These are phyloP conservation scores for Synanthedon tipuliformis DNA, from an alignment of 2,888 invertebrate species.

Conservation along the genomic window DNA sequence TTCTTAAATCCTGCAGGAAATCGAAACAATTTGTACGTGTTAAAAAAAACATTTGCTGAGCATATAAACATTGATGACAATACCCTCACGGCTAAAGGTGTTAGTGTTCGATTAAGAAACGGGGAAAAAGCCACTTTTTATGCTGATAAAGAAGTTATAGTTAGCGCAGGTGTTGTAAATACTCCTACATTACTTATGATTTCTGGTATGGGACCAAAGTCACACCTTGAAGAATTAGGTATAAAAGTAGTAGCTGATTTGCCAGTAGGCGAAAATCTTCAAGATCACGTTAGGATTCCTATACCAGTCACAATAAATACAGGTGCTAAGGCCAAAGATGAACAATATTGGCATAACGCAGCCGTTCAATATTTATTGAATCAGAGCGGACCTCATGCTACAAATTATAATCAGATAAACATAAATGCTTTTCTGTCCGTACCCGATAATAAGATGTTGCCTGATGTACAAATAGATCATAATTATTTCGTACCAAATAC, in stretches of 20 bases:
- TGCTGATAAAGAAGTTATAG: conserved; percentile 41
- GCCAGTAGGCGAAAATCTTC: conserved; percentile 57
- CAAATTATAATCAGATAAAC: conserved; percentile 54
- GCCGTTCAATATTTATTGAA: conserved; percentile 47
- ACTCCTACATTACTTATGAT: conserved; percentile 47
- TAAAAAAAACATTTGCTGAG: conserved; percentile 38
- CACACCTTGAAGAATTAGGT: conserved; percentile 29
- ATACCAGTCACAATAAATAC: conserved; percentile 44
- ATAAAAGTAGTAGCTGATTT: conserved; percentile 37
- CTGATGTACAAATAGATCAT: conserved; percentile 57
- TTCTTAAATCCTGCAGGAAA: conserved; percentile 41
- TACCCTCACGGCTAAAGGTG: conserved; percentile 29
- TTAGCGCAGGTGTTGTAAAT: conserved; percentile 50
- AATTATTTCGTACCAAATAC: conserved; percentile 54
- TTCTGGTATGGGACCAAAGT: conserved; percentile 49
- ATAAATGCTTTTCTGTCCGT: conserved; percentile 53
- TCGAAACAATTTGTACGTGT: conserved; percentile 40
- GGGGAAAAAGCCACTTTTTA: conserved; percentile 28
- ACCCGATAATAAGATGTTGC: conserved; percentile 30
- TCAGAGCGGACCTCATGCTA: conserved; percentile 46
- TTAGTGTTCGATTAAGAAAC: conserved; percentile 28
- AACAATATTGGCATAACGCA: conserved; percentile 43
- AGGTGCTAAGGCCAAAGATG: conserved; percentile 32
- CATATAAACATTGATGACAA: conserved; percentile 27
- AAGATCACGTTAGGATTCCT: conserved; percentile 58